Percentiles rank a stretch among this genome's conserved stretches.
phyloP scores from a whole-genome alignment of 2,888 invertebrate genomes.

The Diaprepes abbreviatus region DNA sequence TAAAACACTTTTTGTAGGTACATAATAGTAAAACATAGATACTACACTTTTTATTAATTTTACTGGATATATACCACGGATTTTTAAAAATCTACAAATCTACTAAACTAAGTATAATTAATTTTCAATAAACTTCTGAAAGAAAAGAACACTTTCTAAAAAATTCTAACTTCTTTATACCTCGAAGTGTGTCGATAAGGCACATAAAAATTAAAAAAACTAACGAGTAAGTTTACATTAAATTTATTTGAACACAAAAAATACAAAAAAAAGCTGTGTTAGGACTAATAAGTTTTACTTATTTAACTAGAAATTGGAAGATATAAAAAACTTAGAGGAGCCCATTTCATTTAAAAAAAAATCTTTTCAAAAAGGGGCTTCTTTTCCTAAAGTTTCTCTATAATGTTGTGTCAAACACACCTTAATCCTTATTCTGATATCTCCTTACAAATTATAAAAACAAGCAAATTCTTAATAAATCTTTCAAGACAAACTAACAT shows the following conservation, averaged over 20 bases:
- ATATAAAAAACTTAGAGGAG: background rate
- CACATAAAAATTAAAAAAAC: constrained; percentile 31
- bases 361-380: too few relatives aligned
- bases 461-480: too few relatives aligned
- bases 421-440: too few relatives aligned
- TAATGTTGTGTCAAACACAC: background rate
- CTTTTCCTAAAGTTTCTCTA: background rate
- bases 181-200: constrained; percentile 21
- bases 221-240: constrained; percentile 26
- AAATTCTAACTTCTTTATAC: constrained; percentile 8
- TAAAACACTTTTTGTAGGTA: constrained; percentile 29
- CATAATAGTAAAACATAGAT: constrained; percentile 24
- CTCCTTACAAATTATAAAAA: too few relatives aligned
- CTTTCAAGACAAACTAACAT: too few relatives aligned
- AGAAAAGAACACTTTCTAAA: constrained; percentile 3
- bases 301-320: constrained; percentile 1
- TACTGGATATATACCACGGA: constrained; percentile 2
- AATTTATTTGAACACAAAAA: constrained; percentile 45
- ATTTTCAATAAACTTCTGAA: constrained; percentile 8
- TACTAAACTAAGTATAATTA: constrained; percentile 4
- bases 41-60: constrained; percentile 15
- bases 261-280: constrained; percentile 28
- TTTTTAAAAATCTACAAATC: constrained; percentile 13
- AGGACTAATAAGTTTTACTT: constrained; percentile 10
- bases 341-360: too few relatives aligned